phyloP scores from a whole-genome alignment of 2,797 vertebrate genomes.

The Megalops cyprinoides region DNA sequence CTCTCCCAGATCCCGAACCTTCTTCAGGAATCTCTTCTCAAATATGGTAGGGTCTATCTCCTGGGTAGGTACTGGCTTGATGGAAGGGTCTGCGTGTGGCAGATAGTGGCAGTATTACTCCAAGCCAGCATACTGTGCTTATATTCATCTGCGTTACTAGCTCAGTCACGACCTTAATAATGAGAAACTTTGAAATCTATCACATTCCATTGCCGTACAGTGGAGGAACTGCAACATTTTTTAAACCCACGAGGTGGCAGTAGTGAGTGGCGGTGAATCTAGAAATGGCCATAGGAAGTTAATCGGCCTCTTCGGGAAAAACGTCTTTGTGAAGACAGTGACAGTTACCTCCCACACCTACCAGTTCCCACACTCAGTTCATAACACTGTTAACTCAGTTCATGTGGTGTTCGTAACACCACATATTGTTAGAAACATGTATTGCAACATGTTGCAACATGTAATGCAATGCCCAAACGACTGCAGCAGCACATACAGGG shows the following conservation, averaged over 20 bases:
- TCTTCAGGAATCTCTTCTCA: conserved; percentile 91
- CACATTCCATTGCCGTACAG: background rate
- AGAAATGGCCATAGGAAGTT: background rate
- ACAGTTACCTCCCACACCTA: too few species aligned
- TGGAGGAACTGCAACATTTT: background rate
- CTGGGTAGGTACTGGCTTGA: conserved; percentile 75
- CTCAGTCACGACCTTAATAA: background rate
- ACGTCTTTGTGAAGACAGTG: background rate
- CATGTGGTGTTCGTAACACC: too few species aligned
- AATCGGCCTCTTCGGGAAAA: background rate
- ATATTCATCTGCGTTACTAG: too few species aligned
- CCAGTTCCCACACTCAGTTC: too few species aligned
- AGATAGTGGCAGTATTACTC: conserved; percentile 17
- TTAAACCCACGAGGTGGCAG: conserved; percentile 61
- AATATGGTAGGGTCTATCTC: conserved; percentile 93
- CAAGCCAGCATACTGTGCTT: background rate
- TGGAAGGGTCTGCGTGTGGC: conserved; percentile 77
- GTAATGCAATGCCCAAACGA: too few species aligned
- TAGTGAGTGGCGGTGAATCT: conserved; percentile 27
- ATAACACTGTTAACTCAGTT: too few species aligned
- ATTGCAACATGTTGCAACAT: too few species aligned
- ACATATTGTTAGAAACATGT: too few species aligned
- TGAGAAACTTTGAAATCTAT: background rate
- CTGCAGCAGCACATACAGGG: too few species aligned
- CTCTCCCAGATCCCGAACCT: conserved; percentile 90